Evolutionary conservation across 2,888 invertebrate genomes (phyloP).

Genomic region (Melipona bicolor): DNA sequence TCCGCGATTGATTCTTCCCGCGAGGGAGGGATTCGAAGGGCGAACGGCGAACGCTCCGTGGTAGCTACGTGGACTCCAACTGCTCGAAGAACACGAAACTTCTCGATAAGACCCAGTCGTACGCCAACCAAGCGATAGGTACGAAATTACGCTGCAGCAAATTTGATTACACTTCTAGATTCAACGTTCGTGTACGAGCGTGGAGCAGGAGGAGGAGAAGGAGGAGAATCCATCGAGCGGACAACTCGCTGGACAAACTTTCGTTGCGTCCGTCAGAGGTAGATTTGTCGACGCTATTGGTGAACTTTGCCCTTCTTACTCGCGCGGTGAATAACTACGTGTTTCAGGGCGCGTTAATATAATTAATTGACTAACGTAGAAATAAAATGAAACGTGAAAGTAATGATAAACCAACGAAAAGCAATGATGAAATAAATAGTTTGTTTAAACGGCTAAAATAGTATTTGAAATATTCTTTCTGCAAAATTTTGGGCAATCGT

Average conservation of each 20-base stretch:
- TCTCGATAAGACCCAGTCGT: neutral
- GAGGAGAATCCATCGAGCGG: neutral
- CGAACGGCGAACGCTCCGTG: too few species aligned
- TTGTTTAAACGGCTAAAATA: too few species aligned
- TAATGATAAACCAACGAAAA: too few species aligned
- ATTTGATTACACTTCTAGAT: constrained; percentile 14
- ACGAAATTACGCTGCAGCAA: neutral
- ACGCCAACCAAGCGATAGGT: neutral
- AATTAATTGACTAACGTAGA: too few species aligned
- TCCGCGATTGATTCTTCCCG: constrained; percentile 9
- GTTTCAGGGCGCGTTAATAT: neutral
- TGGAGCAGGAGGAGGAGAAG: neutral
- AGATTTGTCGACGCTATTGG: neutral
- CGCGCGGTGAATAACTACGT: constrained; percentile 2
- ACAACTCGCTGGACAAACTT: neutral
- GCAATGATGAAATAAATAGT: too few species aligned
- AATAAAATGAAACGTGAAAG: too few species aligned
- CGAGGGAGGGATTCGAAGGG: neutral
- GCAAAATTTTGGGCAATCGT: too few species aligned
- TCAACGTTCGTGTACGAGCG: neutral
- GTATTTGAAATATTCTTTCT: too few species aligned
- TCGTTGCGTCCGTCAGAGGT: neutral
- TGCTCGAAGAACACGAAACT: neutral
- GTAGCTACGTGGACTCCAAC: neutral
- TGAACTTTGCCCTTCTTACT: constrained; percentile 4